A percentile compares a stretch with the other conserved stretches of the same genome.
Conservation (phyloP, 2,113 vertebrate genomes). For the Bagarius yarrelli region DNA sequence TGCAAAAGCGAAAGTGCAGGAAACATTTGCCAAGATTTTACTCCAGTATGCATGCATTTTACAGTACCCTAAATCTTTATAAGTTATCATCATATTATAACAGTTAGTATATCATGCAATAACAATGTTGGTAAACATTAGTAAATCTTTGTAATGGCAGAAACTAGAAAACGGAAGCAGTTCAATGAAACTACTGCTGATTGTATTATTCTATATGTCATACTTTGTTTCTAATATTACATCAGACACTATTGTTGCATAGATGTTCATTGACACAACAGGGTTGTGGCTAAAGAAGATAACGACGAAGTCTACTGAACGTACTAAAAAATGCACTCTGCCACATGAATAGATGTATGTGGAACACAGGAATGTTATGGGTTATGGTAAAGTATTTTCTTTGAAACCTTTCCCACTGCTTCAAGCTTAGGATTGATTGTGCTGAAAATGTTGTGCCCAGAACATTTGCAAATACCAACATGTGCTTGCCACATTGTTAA, state of each 20-base stretch:
- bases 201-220: too few relatives aligned
- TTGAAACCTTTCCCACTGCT: conserved; percentile 81
- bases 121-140: neutral
- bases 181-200: neutral
- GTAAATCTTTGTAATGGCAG: neutral
- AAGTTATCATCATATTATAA: too few relatives aligned
- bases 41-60: neutral
- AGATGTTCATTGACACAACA: conserved; percentile 60
- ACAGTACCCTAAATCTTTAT: neutral
- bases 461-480: conserved; percentile 75
- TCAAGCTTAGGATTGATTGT: conserved; percentile 71
- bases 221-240: too few relatives aligned
- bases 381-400: conserved; percentile 68
- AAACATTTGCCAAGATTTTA: neutral
- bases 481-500: conserved; percentile 82
- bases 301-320: conserved; percentile 70
- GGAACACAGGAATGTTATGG: conserved; percentile 78
- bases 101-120: too few relatives aligned
- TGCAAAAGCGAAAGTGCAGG: too few relatives aligned
- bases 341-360: conserved; percentile 77
- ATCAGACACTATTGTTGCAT: neutral
- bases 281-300: conserved; percentile 67
- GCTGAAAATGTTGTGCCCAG: conserved; percentile 75
- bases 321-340: conserved; percentile 65
- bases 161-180: neutral